These are phyloP conservation scores for Orius insidiosus DNA, from an alignment of 1,140 invertebrate species.

Conservation along the genomic window DNA sequence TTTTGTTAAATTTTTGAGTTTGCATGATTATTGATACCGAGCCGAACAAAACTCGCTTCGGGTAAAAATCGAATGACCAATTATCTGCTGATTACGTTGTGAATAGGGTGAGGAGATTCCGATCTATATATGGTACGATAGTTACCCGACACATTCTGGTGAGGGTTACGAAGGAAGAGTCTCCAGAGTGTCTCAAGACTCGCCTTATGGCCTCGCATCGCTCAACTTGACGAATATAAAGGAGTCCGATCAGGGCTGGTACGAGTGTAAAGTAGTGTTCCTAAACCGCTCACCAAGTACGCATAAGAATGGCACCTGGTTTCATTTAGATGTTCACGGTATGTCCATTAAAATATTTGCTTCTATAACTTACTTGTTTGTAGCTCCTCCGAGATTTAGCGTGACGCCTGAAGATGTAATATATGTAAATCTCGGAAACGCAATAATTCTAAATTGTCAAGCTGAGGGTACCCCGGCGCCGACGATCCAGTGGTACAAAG, in stretches of 20 bases:
- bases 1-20: too few relatives aligned
- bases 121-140: constrained; percentile 95
- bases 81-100: not conserved
- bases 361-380: constrained; percentile 13
- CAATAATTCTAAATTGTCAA: constrained; percentile 86
- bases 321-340: constrained; percentile 87
- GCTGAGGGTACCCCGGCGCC: constrained; percentile 81
- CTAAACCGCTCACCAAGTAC: constrained; percentile 79
- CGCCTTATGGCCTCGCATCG: constrained; percentile 72
- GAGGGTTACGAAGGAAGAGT: constrained; percentile 82
- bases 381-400: constrained; percentile 75
- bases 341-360: constrained; percentile 22
- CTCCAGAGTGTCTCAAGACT: constrained; percentile 67
- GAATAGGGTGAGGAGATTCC: constrained; percentile 75
- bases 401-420: constrained; percentile 83
- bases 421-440: constrained; percentile 89
- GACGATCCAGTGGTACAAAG: constrained; percentile 83
- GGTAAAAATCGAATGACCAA: not conserved
- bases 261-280: constrained; percentile 91
- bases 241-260: constrained; percentile 90
- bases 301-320: constrained; percentile 87
- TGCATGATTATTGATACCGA: not conserved
- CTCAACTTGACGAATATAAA: constrained; percentile 85
- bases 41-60: not conserved
- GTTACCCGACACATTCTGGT: constrained; percentile 83